phyloP scores from a whole-genome alignment of 2,113 vertebrate genomes.

The Oreotrochilus melanogaster region DNA sequence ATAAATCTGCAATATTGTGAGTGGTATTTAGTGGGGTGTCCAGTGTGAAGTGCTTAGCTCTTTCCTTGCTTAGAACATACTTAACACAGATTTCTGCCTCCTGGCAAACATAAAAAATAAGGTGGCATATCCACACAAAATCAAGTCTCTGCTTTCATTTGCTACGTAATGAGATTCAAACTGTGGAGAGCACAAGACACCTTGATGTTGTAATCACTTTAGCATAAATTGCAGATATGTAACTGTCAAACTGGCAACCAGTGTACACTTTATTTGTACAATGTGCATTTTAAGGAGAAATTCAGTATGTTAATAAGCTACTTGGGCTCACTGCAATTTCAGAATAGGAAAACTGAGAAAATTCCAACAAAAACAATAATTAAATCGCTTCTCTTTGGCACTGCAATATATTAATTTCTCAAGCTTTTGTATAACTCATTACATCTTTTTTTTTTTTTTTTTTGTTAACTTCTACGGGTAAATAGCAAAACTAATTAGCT shows the following conservation, averaged over 20 bases:
- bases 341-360: not conserved
- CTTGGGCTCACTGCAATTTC: constrained; percentile 38
- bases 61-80: not conserved
- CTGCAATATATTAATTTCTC: constrained; percentile 8
- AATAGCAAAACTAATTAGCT: constrained; percentile 80
- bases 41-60: not conserved
- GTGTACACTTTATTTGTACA: not conserved
- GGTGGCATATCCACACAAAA: not conserved
- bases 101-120: not conserved
- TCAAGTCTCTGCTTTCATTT: not conserved
- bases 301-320: constrained; percentile 55
- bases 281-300: constrained; percentile 29
- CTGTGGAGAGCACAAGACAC: not conserved
- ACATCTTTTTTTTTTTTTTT: not conserved
- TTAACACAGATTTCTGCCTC: not conserved
- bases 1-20: not conserved
- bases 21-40: not conserved
- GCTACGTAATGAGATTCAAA: not conserved
- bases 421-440: constrained; percentile 59
- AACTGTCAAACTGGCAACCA: not conserved
- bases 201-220: not conserved
- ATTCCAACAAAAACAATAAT: constrained; percentile 32
- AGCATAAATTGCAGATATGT: not conserved
- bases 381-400: not conserved
- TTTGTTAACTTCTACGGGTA: constrained; percentile 60